Percentiles rank a stretch among this genome's conserved stretches.
These are phyloP conservation scores for Umimayanthus kanabou DNA, from an alignment of 92 coral and sea anemone genomes.

Conservation along the genomic window DNA sequence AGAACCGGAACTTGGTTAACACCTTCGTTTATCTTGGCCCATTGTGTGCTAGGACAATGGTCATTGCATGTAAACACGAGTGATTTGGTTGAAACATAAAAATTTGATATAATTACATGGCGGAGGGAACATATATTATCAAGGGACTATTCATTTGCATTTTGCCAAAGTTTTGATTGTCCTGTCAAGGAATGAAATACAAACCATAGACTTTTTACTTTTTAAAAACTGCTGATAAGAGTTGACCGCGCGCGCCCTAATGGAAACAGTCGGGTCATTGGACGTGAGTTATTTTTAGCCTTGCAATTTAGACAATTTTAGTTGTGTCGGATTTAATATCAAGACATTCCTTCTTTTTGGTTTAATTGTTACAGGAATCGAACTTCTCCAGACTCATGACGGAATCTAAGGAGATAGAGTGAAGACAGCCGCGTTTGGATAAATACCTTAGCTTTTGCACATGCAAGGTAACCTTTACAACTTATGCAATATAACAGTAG, in stretches of 20 bases:
- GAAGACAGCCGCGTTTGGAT: neutral
- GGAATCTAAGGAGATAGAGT: neutral
- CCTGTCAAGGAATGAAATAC: conserved; percentile 19
- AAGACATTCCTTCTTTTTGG: neutral
- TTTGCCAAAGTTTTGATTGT: neutral
- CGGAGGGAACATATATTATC: conserved; percentile 36
- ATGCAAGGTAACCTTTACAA: conserved; percentile 4
- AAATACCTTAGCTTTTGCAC: neutral
- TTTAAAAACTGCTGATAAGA: neutral
- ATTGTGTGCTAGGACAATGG: neutral
- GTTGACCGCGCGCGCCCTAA: neutral
- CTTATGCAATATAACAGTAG: neutral
- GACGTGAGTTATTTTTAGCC: conserved; percentile 10
- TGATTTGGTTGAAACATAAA: neutral
- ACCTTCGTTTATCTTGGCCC: neutral
- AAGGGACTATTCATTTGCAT: conserved; percentile 6
- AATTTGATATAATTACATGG: neutral
- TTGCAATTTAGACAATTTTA: neutral
- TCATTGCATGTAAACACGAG: neutral
- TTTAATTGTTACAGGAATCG: neutral
- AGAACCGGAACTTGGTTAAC: neutral
- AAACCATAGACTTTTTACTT: conserved; percentile 1
- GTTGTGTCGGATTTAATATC: neutral
- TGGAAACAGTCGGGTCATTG: conserved; percentile 2
- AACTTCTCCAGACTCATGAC: neutral